phyloP scores from a whole-genome alignment of 2,113 vertebrate species.

The Pangasianodon hypophthalmus region DNA sequence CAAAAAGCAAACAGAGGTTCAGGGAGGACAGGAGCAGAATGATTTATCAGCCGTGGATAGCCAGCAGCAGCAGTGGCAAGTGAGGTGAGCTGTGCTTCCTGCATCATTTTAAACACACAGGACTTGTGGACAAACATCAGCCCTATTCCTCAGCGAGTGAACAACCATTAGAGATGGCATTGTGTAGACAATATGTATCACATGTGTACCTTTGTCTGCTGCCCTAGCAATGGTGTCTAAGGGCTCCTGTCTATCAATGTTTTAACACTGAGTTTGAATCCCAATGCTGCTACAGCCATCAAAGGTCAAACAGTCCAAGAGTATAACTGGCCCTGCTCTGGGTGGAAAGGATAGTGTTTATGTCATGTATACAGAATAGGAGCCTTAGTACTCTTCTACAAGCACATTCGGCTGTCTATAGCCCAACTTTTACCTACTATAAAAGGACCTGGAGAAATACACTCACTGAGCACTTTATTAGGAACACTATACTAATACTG shows the following conservation, averaged over 20 bases:
- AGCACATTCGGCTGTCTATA: not conserved
- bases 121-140: constrained; percentile 1
- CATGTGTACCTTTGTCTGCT: constrained; percentile 1
- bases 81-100: constrained; percentile 37
- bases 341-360: not conserved
- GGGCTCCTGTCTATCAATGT: not conserved
- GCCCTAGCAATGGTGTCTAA: not conserved
- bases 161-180: not conserved
- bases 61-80: constrained; percentile 64
- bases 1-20: constrained; percentile 78
- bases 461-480: not conserved
- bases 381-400: not conserved
- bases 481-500: not conserved
- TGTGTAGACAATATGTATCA: not conserved
- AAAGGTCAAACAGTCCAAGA: not conserved
- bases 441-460: not conserved
- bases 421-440: not conserved
- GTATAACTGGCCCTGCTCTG: not conserved
- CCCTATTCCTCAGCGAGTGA: not conserved
- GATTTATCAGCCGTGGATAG: constrained; percentile 74
- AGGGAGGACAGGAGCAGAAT: constrained; percentile 67
- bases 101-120: constrained; percentile 41
- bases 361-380: not conserved
- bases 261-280: not conserved
- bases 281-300: not conserved